Base-by-base conservation (phyloP, 2,113 vertebrate species). In the Mustela nigripes region DNA sequence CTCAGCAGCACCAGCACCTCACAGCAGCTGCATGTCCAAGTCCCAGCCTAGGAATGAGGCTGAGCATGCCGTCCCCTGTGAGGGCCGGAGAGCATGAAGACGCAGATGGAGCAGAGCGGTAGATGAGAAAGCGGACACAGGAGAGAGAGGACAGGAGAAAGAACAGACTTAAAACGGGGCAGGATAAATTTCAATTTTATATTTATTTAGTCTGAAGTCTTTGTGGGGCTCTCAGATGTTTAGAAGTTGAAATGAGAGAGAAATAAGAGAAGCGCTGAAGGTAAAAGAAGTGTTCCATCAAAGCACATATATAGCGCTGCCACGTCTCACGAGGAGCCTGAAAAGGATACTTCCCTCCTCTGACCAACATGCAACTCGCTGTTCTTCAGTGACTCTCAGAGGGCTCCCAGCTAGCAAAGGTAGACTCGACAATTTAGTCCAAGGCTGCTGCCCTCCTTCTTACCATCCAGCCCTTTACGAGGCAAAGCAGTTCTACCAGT, bases 31-130 rank as follows among this genome's bases (percentile, higher is more conserved):
- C 3, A 5, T 19, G 33, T 87, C 3, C 7, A 28, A 45, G 26
- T 6, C 62, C 26, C 11, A 1, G 9, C 7, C 22, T 15, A n/a
- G 56, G 60, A 36, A 50, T 1, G n/a, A 33, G 11, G 83, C 24
- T 24, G 0, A 4, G 36, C 53, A 42, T 12, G 28, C 11, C 31
- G 1, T 60, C 11, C 31, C 28, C 85, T 9, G 8, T 12, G 9
- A 48, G 48, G 48, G 39, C 26, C 0, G 11, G 6, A 11, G 19
- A 42, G 1, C 2, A 33, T 39, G 56, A 39, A 92, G 36, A 22
- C 2, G 4, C 0, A 33, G 14, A 56, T 4, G n/a, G 16, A 14
- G 31, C 10, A 22, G 4, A 69, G 15, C 1, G 5, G n/a, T 71
- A 15, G 42, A 71, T 9, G 36, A 81, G 33, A 22, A 21, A 74